A percentile compares a stretch with the other conserved stretches of the same genome.
phyloP scores from a whole-genome alignment of 1,140 invertebrate genomes.

The Latrodectus geometricus region DNA sequence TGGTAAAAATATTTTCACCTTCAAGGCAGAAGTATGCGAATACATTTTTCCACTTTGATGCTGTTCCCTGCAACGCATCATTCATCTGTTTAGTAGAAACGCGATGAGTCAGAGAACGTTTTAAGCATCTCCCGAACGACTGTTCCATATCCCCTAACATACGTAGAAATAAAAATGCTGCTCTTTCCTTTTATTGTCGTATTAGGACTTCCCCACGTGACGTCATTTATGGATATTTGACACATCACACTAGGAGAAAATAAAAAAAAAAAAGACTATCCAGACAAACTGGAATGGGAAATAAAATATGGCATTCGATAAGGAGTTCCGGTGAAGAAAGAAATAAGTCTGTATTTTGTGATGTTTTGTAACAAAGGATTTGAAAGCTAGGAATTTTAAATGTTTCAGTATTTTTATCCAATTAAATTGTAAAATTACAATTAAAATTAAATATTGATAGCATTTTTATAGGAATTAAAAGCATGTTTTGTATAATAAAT shows the following conservation, averaged over 20 bases:
- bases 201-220: conserved; percentile 42
- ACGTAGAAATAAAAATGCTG: conserved; percentile 39
- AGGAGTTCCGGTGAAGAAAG: conserved; percentile 2
- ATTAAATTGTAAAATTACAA: no score
- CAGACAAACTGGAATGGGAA: conserved; percentile 37
- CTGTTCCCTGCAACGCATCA: conserved; percentile 16
- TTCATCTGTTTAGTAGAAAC: conserved; percentile 32
- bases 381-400: background rate
- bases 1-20: no score
- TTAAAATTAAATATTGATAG: no score
- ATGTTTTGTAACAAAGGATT: background rate
- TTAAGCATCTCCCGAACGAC: conserved; percentile 19
- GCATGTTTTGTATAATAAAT: no score
- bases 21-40: no score
- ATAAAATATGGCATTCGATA: conserved; percentile 33
- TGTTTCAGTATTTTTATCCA: background rate
- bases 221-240: conserved; percentile 60
- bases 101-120: conserved; percentile 37
- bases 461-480: no score
- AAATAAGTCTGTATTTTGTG: background rate
- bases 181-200: conserved; percentile 41
- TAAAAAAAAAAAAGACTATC: background rate
- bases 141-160: conserved; percentile 26
- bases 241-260: conserved; percentile 25
- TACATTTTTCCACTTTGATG: background rate